These are phyloP conservation scores for Helarctos malayanus DNA, from an alignment of 2,797 vertebrate species.

Conservation along the genomic window DNA sequence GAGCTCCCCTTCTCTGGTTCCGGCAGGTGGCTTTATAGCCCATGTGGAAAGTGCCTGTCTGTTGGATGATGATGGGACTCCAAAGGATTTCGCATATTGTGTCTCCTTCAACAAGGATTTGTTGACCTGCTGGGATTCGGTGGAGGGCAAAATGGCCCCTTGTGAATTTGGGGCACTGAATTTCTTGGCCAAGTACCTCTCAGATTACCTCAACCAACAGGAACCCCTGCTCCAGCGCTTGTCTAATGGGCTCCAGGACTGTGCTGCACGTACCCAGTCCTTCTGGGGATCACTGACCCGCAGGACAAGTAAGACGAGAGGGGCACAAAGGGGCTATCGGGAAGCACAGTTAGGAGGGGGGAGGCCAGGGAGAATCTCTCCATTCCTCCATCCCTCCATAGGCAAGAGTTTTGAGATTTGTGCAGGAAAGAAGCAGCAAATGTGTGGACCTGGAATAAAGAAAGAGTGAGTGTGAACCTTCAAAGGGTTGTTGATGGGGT, in stretches of 20 bases:
- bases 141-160: not conserved
- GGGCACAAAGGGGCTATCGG: not conserved
- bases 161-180: constrained; percentile 58
- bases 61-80: constrained; percentile 72
- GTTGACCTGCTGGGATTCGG: constrained; percentile 79
- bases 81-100: constrained; percentile 73
- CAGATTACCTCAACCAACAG: fast-evolving
- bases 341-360: not conserved
- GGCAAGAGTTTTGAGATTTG: not conserved
- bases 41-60: constrained; percentile 79
- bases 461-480: not conserved
- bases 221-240: not conserved
- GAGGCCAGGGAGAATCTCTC: not conserved
- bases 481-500: fast-evolving
- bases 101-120: constrained; percentile 83
- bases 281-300: constrained; percentile 79
- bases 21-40: constrained; percentile 79
- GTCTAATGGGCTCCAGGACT: constrained; percentile 56
- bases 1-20: not conserved
- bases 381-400: too few relatives aligned
- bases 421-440: not conserved
- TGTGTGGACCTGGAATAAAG: too few relatives aligned
- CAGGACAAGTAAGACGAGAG: constrained; percentile 77
- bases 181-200: fast-evolving
- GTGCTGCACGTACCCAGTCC: constrained; percentile 37